These are phyloP conservation scores for Bombus breviceps DNA, from an alignment of 1,140 invertebrate species.

Conservation along the genomic window DNA sequence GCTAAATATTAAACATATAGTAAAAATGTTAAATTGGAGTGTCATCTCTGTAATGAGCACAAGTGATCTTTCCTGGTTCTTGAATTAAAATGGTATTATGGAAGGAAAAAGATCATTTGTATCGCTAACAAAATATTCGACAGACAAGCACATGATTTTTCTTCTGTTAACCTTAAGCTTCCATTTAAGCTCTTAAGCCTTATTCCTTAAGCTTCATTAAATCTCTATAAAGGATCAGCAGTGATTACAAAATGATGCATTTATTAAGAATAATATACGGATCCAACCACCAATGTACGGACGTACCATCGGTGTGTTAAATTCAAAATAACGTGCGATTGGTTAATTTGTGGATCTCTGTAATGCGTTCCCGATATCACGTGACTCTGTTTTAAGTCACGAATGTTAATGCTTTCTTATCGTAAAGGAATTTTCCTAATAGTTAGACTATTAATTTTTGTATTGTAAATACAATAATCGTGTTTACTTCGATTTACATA, in stretches of 20 bases:
- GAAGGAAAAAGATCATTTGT: neutral
- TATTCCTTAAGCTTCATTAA: too few relatives aligned
- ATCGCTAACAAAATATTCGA: neutral
- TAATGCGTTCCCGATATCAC: neutral
- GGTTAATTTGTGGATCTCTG: neutral
- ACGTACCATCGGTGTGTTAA: neutral
- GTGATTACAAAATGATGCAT: neutral
- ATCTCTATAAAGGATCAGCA: neutral
- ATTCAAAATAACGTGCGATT: neutral
- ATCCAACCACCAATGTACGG: neutral
- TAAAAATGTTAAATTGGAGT: neutral
- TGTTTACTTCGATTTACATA: neutral
- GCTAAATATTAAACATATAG: neutral
- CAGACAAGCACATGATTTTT: neutral
- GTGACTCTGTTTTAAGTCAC: neutral
- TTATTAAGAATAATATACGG: neutral
- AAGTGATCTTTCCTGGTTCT: neutral
- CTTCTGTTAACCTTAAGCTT: neutral
- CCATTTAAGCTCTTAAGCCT: too few relatives aligned
- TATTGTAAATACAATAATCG: neutral
- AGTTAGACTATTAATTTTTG: neutral
- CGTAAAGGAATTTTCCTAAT: conserved; percentile 4
- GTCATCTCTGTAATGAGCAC: neutral
- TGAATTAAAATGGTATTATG: neutral
- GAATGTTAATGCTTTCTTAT: conserved; percentile 5